phyloP scores from a whole-genome alignment of 1,140 invertebrate genomes.

The Platyura marginata region DNA sequence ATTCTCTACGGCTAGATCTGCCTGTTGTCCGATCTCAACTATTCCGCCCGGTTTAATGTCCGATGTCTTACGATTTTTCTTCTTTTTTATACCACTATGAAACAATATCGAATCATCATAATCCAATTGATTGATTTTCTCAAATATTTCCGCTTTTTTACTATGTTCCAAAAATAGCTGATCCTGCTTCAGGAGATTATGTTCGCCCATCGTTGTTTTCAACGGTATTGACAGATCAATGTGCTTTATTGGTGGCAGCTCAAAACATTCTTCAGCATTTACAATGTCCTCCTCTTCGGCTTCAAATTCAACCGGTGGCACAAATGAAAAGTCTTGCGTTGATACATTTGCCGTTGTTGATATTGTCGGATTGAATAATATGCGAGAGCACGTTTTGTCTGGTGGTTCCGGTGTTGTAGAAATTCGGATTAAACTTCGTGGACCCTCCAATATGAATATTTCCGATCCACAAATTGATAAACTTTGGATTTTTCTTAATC shows the following conservation, averaged over 20 bases:
- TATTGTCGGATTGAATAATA: not conserved
- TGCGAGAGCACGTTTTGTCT: not conserved
- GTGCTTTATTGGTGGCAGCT: slow-evolving; percentile 25
- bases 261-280: slow-evolving; percentile 32
- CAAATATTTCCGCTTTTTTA: slow-evolving; percentile 18
- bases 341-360: not conserved
- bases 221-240: slow-evolving; percentile 25
- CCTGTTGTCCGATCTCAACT: slow-evolving; percentile 19
- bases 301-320: slow-evolving; percentile 12
- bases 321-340: not conserved
- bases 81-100: slow-evolving; percentile 6
- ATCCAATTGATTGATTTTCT: slow-evolving; percentile 19
- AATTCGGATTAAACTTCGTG: slow-evolving; percentile 39
- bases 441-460: slow-evolving; percentile 53
- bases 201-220: slow-evolving; percentile 20
- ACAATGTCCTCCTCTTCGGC: slow-evolving; percentile 14
- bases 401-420: slow-evolving; percentile 24
- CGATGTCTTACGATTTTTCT: slow-evolving; percentile 2
- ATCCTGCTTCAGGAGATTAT: slow-evolving; percentile 11
- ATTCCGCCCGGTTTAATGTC: slow-evolving; percentile 8
- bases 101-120: slow-evolving; percentile 20
- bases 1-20: slow-evolving; percentile 6
- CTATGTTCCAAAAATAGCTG: slow-evolving; percentile 1
- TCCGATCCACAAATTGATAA: slow-evolving; percentile 28
- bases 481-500: slow-evolving; percentile 23